These are phyloP conservation scores for Cryptus viduatorius DNA, from an alignment of 2,888 invertebrate genomes.

Conservation along the genomic window DNA sequence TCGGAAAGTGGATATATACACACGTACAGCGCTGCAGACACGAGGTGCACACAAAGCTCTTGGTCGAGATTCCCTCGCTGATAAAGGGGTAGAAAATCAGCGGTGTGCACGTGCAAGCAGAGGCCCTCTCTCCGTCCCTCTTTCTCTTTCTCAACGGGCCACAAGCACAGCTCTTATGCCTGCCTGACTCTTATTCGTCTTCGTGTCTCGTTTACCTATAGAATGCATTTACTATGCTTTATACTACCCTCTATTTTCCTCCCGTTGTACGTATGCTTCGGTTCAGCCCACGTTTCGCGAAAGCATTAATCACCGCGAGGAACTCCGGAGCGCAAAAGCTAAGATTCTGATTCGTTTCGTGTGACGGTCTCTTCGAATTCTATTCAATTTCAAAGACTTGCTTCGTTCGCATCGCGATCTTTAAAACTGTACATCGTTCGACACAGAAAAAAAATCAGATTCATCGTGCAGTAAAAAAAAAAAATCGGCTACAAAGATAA, in stretches of 20 bases:
- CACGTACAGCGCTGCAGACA: conserved; percentile 71
- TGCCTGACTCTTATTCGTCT: conserved; percentile 74
- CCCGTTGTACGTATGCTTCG: conserved; percentile 66
- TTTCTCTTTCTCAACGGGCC: conserved; percentile 3
- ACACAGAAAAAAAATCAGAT: not conserved
- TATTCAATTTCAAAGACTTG: conserved; percentile 32
- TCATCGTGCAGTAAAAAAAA: not conserved
- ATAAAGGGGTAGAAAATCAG: conserved; percentile 82
- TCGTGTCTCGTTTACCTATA: conserved; percentile 51
- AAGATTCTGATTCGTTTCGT: conserved; percentile 57
- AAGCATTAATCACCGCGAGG: conserved; percentile 82
- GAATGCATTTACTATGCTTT: conserved; percentile 42
- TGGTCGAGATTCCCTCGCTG: conserved; percentile 74
- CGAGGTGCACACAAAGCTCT: conserved; percentile 66
- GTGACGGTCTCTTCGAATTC: conserved; percentile 51
- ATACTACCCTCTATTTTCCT: conserved; percentile 41
- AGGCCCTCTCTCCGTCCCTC: not conserved
- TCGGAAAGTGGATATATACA: conserved; percentile 12
- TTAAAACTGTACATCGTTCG: not conserved
- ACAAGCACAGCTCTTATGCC: conserved; percentile 67
- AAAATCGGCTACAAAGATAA: no score
- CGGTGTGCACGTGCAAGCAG: conserved; percentile 79
- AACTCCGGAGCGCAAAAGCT: conserved; percentile 66
- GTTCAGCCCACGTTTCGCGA: conserved; percentile 77
- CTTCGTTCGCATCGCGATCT: not conserved